A percentile compares a stretch with the other conserved stretches of the same genome.
Evolutionary conservation across 2,113 vertebrate species (phyloP).

Genomic region (Festucalex cinctus): DNA sequence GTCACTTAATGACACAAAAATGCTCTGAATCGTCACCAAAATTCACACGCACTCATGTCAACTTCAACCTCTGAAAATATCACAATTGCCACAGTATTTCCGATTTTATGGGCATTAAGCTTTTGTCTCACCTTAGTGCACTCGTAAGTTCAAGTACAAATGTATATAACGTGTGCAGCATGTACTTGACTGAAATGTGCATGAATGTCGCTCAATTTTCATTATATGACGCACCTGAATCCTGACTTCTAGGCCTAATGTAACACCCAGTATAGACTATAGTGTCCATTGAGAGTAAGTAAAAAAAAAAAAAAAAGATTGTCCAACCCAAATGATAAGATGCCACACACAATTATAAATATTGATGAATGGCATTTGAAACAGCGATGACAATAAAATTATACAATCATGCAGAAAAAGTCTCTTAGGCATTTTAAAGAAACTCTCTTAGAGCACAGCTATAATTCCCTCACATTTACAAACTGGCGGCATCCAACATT

Average conservation of each 20-base stretch:
- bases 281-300: neutral
- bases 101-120: too few species aligned
- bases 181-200: neutral
- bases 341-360: neutral
- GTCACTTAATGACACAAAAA: too few species aligned
- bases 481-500: slow-evolving; percentile 47
- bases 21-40: too few species aligned
- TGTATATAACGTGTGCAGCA: neutral
- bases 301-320: neutral
- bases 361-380: neutral
- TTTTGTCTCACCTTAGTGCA: too few species aligned
- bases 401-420: slow-evolving; percentile 19
- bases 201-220: neutral
- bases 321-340: neutral
- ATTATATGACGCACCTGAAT: neutral
- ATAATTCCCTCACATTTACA: slow-evolving; percentile 52
- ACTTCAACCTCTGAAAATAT: too few species aligned
- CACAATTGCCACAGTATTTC: too few species aligned
- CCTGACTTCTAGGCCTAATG: neutral
- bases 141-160: too few species aligned
- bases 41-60: too few species aligned
- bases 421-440: slow-evolving; percentile 34
- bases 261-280: neutral
- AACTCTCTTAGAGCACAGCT: slow-evolving; percentile 27
- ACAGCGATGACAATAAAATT: neutral